phyloP scores from a whole-genome alignment of 2,797 vertebrate genomes.

The Orestias chungarensis region DNA sequence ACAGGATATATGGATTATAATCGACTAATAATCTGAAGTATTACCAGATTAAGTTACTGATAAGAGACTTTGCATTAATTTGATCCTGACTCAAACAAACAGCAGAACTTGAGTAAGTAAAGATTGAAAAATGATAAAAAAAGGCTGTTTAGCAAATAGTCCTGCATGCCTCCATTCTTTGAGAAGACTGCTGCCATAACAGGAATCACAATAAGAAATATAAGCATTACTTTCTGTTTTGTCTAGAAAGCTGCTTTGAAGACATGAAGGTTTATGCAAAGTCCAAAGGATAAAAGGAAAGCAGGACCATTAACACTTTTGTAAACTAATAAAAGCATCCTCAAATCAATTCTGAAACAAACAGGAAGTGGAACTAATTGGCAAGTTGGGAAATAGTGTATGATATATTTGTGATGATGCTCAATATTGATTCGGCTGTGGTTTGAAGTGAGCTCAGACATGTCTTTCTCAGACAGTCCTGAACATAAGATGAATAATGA shows the following conservation, averaged over 20 bases:
- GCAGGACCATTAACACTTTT: neutral
- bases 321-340: neutral
- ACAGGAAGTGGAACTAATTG: neutral
- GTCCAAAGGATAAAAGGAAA: neutral
- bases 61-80: no score
- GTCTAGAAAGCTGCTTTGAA: neutral
- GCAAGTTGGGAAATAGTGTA: neutral
- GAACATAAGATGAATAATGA: no score
- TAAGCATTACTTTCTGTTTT: neutral
- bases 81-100: no score
- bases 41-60: no score
- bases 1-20: neutral
- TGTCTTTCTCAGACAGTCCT: neutral
- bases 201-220: neutral
- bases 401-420: neutral
- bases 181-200: neutral
- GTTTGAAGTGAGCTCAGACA: neutral
- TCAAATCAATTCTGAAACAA: conserved; percentile 1
- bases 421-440: neutral
- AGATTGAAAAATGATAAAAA: neutral
- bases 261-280: neutral
- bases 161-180: neutral
- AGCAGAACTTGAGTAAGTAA: no score
- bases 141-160: neutral
- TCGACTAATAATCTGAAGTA: no score